Base-by-base conservation (phyloP, 1,140 invertebrate genomes). In the Cheumatopsyche charites region DNA sequence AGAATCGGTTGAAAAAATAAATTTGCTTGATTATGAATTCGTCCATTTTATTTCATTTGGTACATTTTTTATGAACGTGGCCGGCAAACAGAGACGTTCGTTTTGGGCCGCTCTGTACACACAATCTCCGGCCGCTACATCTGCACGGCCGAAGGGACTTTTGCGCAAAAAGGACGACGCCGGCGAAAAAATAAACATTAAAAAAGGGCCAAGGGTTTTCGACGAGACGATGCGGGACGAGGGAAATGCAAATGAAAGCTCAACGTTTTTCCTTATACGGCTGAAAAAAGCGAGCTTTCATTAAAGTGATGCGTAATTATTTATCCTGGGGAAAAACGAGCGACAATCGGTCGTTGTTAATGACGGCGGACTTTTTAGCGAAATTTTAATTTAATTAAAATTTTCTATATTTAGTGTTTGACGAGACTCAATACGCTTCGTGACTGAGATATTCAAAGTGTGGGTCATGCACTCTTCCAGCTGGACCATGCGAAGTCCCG, bases 281-380 rank as follows among this genome's bases (percentile, higher is more conserved):
- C 29, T 3, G 29, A 36, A 17, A 36, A 36, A 36, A 36, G 29
- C 29, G 29, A 3, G 29, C 29, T 36, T 36, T 36, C 29, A 58
- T 58, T 58, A 58, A 58, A 58, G 55, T 58, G 55, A 58, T 58
- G 55, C 55, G 55, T 58, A 58, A 58, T 58, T 58, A 58, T 58
- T 58, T 58, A 58, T 58, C 25, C 25, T 58, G 17, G 55, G 21
- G 29, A 3, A n/a, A n/a, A n/a, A 9, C 29, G 29, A 9, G 21
- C 55, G 19, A 23, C 55, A 58, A 58, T 19, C 21, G 13, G 55
- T 23, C n/a, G n/a, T n/a, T n/a, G n/a, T 58, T 58, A 58, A 58
- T 23, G 55, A 15, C 55, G 49, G 11, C 49, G 49, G n/a, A 19
- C 23, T 52, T n/a, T n/a, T n/a, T n/a, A 49, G 13, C 45, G 45